These are phyloP conservation scores for Pocillopora meandrina DNA, from an alignment of 92 coral and sea anemone genomes.

Conservation along the genomic window DNA sequence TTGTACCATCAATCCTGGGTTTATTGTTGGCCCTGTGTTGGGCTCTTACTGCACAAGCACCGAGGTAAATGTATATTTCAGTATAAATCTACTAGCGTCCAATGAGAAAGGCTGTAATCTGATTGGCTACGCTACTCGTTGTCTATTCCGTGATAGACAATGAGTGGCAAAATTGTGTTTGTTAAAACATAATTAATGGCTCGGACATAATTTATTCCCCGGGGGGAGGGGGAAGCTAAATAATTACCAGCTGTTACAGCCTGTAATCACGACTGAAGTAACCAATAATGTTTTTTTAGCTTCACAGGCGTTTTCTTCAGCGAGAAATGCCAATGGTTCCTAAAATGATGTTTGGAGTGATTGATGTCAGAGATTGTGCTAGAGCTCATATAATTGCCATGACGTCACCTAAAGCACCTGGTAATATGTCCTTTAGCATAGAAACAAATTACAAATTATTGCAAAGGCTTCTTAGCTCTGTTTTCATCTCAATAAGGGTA, in stretches of 20 bases:
- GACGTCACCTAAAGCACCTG: slow-evolving; percentile 83
- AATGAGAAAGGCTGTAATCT: no score
- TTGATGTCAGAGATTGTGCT: slow-evolving; percentile 95
- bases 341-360: slow-evolving; percentile 51
- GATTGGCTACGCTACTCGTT: no score
- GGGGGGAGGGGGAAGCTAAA: no score
- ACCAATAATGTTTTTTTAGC: slow-evolving; percentile 37
- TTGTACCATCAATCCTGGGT: slow-evolving; percentile 82
- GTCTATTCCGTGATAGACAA: no score
- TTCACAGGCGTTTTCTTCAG: slow-evolving; percentile 78
- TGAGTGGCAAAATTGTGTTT: no score
- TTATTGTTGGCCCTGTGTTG: slow-evolving; percentile 85
- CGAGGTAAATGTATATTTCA: slow-evolving; percentile 71
- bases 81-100: no score
- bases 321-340: slow-evolving; percentile 90
- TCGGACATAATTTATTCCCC: no score
- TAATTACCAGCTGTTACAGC: no score
- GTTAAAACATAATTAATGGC: no score
- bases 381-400: slow-evolving; percentile 84
- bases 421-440: slow-evolving; percentile 29
- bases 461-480: background rate
- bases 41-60: slow-evolving; percentile 90
- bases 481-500: no score
- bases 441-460: background rate
- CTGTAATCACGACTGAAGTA: no score